These are phyloP conservation scores for Percina caprodes DNA, from an alignment of 2,113 vertebrate species.

Conservation along the genomic window DNA sequence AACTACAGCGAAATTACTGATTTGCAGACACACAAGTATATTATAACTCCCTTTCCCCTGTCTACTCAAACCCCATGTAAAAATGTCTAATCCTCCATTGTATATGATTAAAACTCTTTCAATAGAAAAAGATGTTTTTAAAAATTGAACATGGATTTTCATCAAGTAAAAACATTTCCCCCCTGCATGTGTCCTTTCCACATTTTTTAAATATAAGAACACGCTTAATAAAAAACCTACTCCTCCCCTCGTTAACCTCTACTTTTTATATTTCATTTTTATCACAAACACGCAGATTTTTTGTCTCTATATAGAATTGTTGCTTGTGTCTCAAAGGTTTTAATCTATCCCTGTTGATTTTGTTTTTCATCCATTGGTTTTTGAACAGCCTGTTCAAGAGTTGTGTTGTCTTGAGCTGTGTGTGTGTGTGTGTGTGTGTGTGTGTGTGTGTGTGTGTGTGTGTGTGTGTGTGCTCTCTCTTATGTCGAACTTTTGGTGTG, in stretches of 20 bases:
- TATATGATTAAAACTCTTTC: constrained; percentile 71
- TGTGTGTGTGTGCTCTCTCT: constrained; percentile 29
- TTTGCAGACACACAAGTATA: constrained; percentile 72
- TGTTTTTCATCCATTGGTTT: constrained; percentile 41
- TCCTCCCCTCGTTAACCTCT: constrained; percentile 53
- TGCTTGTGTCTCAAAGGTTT: constrained; percentile 32
- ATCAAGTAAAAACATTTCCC: constrained; percentile 80
- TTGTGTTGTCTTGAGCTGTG: constrained; percentile 65
- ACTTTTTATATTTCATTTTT: constrained; percentile 66
- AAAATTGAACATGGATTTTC: constrained; percentile 78
- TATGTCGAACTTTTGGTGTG: constrained; percentile 44
- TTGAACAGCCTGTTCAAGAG: constrained; percentile 57
- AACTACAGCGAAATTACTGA: constrained; percentile 64
- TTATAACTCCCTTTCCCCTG: constrained; percentile 54
- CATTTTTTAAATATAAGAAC: constrained; percentile 73
- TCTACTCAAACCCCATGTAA: constrained; percentile 67
- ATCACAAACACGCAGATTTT: constrained; percentile 70
- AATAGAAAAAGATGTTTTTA: constrained; percentile 80
- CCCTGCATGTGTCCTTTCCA: constrained; percentile 65
- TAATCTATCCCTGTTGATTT: constrained; percentile 58
- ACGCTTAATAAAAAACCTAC: constrained; percentile 68
- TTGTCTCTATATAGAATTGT: constrained; percentile 44
- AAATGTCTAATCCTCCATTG: constrained; percentile 64
- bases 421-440: constrained; percentile 26
- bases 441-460: too few species aligned